Evolutionary conservation across 1,140 invertebrate genomes (phyloP).

Genomic region (Eriosoma lanigerum): DNA sequence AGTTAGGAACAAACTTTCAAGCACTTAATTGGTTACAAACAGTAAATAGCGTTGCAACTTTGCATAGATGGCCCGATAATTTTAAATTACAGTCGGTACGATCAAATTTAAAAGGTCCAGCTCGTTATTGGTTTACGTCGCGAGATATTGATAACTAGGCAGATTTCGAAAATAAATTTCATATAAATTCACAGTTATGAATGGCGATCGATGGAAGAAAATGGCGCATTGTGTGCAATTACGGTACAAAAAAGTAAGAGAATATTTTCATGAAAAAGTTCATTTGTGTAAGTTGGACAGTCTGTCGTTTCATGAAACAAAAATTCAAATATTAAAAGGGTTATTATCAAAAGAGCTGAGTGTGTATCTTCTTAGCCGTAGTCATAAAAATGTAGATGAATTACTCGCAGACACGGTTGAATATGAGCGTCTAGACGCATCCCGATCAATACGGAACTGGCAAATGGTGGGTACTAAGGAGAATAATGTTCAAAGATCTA

Average conservation of each 20-base stretch:
- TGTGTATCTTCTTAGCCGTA: neutral
- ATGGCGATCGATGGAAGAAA: neutral
- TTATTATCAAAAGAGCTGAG: no score
- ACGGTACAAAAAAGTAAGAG: neutral
- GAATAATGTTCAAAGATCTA: neutral
- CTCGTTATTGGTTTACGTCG: neutral
- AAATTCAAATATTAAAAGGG: no score
- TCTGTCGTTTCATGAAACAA: no score
- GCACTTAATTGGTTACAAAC: no score
- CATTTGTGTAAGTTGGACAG: neutral
- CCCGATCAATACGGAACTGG: neutral
- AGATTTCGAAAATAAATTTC: neutral
- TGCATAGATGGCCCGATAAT: neutral
- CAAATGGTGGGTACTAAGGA: neutral
- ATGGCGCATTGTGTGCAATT: no score
- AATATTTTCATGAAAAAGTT: conserved; percentile 1
- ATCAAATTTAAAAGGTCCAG: no score
- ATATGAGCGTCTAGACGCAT: neutral
- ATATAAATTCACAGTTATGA: neutral
- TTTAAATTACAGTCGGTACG: no score
- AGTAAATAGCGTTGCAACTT: neutral
- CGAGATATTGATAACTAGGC: neutral
- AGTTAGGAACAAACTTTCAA: no score
- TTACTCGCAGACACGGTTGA: neutral
- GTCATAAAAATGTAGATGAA: neutral